These are phyloP conservation scores for Zaprionus gabonicus DNA, from an alignment of 1,140 invertebrate species.

Conservation along the genomic window DNA sequence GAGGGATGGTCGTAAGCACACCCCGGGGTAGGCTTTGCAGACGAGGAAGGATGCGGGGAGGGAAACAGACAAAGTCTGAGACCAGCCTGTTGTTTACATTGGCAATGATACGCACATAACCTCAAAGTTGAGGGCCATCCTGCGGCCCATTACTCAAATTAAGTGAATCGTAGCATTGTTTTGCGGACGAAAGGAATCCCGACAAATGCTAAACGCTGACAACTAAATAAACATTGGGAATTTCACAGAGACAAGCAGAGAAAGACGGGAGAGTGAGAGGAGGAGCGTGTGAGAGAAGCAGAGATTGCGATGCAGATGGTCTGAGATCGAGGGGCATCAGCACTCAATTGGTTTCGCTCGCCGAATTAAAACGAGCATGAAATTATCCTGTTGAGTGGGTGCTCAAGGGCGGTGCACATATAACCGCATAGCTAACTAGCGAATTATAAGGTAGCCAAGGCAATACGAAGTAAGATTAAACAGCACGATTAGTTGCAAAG, in stretches of 20 bases:
- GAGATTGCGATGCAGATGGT: slow-evolving; percentile 13
- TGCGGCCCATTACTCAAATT: slow-evolving; percentile 82
- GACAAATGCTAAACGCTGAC: slow-evolving; percentile 11
- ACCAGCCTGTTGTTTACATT: slow-evolving; percentile 68
- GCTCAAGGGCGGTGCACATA: background rate
- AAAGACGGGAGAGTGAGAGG: slow-evolving; percentile 22
- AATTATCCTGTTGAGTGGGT: slow-evolving; percentile 42
- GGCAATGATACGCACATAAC: slow-evolving; percentile 77
- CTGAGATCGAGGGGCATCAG: slow-evolving; percentile 23
- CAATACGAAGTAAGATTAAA: background rate
- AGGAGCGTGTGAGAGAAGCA: background rate
- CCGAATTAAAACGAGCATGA: slow-evolving; percentile 75
- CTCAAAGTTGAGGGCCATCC: slow-evolving; percentile 57
- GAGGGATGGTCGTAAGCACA: slow-evolving; percentile 48
- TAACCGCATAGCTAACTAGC: background rate
- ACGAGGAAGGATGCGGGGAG: slow-evolving; percentile 4
- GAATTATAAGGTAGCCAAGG: background rate
- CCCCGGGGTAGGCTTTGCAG: slow-evolving; percentile 69
- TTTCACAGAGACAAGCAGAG: background rate
- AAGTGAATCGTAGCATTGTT: slow-evolving; percentile 83
- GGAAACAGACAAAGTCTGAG: slow-evolving; percentile 22
- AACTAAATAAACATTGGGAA: slow-evolving; percentile 9
- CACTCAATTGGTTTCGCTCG: slow-evolving; percentile 82
- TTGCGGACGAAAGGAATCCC: slow-evolving; percentile 40
- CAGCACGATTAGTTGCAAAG: background rate